These are phyloP conservation scores for Hepsetus odoe DNA, from an alignment of 2,113 vertebrate species.

Conservation along the genomic window DNA sequence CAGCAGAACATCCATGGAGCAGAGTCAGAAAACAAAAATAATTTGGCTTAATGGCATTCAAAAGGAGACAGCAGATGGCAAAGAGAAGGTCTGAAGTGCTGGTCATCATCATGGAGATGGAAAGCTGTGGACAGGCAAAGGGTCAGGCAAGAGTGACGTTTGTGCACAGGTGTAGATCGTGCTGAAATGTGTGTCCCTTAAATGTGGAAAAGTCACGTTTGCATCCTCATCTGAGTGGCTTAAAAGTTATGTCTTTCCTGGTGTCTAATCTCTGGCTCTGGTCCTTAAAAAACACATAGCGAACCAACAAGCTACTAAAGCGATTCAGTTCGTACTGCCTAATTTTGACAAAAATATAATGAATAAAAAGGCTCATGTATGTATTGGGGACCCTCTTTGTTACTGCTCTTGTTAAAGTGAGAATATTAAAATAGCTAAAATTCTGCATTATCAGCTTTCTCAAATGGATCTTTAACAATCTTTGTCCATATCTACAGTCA, in stretches of 20 bases:
- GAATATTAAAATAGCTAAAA: neutral
- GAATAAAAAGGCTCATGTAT: neutral
- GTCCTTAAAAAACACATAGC: neutral
- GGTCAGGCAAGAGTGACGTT: conserved; percentile 21
- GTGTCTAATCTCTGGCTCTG: neutral
- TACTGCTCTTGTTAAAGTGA: neutral
- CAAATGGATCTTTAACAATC: neutral
- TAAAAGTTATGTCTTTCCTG: neutral
- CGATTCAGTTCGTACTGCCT: neutral
- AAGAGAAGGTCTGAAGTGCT: conserved; percentile 15
- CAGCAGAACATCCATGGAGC: conserved; percentile 34
- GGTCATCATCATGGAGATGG: conserved; percentile 6
- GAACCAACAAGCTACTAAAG: neutral
- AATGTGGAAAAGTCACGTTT: neutral
- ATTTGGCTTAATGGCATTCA: conserved; percentile 37
- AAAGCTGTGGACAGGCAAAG: conserved; percentile 15
- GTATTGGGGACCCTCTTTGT: neutral
- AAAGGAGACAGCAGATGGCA: conserved; percentile 8
- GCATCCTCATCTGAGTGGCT: neutral
- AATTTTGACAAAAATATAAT: neutral
- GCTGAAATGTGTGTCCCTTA: neutral
- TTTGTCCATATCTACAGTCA: conserved; percentile 24
- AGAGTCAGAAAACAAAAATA: conserved; percentile 66
- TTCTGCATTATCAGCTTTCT: neutral
- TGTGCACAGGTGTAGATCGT: neutral